Evolutionary conservation across 2,113 vertebrate genomes (phyloP), one percentile per base, ranked within the genome.

Genomic region (Sisor rabdophorus): DNA sequence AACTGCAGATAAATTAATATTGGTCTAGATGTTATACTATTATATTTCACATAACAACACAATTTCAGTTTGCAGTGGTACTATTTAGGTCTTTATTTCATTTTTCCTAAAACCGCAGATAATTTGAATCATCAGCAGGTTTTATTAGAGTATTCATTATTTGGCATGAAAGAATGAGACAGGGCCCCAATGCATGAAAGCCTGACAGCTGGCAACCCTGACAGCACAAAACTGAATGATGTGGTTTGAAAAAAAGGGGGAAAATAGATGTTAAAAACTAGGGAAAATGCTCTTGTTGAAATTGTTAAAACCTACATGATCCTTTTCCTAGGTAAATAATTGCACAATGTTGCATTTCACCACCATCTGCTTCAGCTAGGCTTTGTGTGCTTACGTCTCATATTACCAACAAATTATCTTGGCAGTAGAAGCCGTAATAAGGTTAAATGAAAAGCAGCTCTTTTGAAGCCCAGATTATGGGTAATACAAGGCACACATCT

Each of bases 341-440:
- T 69, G 59, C 56, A 54, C 48, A 52, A 75, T 69, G 71, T 59
- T 73, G 55, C 71, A 26, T 47, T 59, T 69, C 47, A 52, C 48
- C 22, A 69, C 65, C 47, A 26, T 73, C 7, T 73, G 44, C 71
- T 48, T 73, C 28, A 48, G 55, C 71, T 59, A 44, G n/a, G 24
- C 71, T 59, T 73, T 44, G 56, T 73, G 54, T 73, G 40, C 24
- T 60, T 48, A 48, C 22, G 20, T 73, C 56, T 73, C 16, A 73
- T 44, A 60, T 73, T 73, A 59, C 36, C 71, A 73, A 56, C 40
- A 73, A 59, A 56, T 73, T 73, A 73, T 44, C 71, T 73, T 59
- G 55, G 40, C 71, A 53, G 40, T 47, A 48, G 71, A 26, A 59
- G 55, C 40, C 28, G 55, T 19, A 52, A 44, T 69, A 32, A 52